Evolutionary conservation across 2,888 invertebrate species (phyloP).

Genomic region (Bhutanitis thaidina): DNA sequence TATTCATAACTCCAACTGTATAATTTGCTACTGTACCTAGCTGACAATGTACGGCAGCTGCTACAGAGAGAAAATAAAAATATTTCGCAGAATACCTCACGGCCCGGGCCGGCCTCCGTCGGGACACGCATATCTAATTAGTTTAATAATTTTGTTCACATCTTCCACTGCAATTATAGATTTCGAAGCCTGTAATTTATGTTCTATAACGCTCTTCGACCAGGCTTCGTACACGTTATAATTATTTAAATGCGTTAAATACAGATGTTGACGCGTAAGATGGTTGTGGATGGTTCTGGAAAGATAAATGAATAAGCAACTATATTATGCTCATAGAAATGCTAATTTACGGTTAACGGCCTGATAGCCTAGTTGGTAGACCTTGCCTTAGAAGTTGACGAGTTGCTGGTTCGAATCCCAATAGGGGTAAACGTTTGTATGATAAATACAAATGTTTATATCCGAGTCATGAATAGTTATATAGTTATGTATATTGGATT

Average conservation of each 20-base stretch:
- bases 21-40: constrained; percentile 6
- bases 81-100: not conserved
- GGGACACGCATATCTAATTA: constrained; percentile 10
- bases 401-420: no score
- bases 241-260: constrained; percentile 57
- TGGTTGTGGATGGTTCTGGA: not conserved
- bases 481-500: no score
- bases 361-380: no score
- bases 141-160: constrained; percentile 33
- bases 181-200: constrained; percentile 47
- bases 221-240: constrained; percentile 36
- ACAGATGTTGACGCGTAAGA: constrained; percentile 31
- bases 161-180: constrained; percentile 51
- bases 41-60: constrained; percentile 6
- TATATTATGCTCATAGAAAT: no score
- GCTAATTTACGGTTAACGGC: no score
- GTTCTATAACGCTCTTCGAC: constrained; percentile 46
- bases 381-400: no score
- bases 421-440: no score
- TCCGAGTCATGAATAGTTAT: no score
- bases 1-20: constrained; percentile 6
- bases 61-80: constrained; percentile 1
- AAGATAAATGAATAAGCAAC: not conserved
- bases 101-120: not conserved
- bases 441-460: no score